phyloP scores from a whole-genome alignment of 2,797 vertebrate genomes.

The Pseudochirops cupreus region DNA sequence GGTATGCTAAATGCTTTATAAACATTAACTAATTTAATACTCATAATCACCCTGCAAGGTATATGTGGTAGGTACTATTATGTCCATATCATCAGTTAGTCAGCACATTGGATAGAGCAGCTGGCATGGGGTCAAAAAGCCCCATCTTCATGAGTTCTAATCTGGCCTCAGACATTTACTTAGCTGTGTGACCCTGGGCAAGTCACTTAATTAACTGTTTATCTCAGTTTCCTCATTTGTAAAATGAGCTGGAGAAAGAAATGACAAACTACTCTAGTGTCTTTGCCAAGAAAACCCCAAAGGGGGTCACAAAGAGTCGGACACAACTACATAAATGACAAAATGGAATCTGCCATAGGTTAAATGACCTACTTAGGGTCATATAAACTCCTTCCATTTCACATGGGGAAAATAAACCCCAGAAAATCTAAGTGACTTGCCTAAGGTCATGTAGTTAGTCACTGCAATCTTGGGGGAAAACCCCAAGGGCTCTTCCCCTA shows the following conservation, averaged over 20 bases:
- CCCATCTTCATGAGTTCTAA: not conserved
- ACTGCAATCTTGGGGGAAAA: not conserved
- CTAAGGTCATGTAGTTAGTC: conserved; percentile 6
- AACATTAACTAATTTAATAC: not conserved
- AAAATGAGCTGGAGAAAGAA: not conserved
- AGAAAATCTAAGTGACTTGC: not conserved
- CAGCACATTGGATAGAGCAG: not conserved
- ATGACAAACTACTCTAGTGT: not conserved
- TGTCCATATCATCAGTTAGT: not conserved
- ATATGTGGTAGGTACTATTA: not conserved
- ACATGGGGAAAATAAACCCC: not conserved
- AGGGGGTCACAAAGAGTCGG: not conserved
- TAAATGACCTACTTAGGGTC: not conserved
- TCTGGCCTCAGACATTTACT: not conserved
- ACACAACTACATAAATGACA: not conserved
- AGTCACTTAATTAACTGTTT: not conserved
- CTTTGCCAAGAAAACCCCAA: not conserved
- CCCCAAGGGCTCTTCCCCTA: not conserved
- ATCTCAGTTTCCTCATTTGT: not conserved
- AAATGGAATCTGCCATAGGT: not conserved
- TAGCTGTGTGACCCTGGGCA: not conserved
- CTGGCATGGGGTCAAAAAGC: not conserved
- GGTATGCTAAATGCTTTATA: not conserved
- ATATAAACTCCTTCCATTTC: not conserved
- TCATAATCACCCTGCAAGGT: not conserved